Percentiles rank a stretch among this genome's conserved stretches.
Conservation (phyloP, 1,140 invertebrate genomes). For the Drosophila insularis region DNA sequence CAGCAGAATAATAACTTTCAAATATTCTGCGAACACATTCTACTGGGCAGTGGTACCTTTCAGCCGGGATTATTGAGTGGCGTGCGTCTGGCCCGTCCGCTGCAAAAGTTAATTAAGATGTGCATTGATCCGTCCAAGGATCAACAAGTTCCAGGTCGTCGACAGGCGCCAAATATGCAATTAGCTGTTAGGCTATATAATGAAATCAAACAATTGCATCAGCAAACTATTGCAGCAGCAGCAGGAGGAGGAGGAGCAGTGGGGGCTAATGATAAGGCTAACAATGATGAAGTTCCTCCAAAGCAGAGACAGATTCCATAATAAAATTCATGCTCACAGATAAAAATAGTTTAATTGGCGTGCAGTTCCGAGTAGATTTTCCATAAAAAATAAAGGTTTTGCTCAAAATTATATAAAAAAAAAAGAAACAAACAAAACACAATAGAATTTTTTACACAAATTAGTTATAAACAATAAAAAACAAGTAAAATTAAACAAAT, state of each 20-base stretch:
- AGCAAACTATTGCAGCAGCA: slow-evolving; percentile 57
- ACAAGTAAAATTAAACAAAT: background rate
- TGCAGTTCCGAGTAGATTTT: slow-evolving; percentile 6
- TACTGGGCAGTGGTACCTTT: slow-evolving; percentile 58
- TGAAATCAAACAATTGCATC: slow-evolving; percentile 71
- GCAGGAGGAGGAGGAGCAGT: slow-evolving; percentile 31
- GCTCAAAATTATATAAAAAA: slow-evolving; percentile 1
- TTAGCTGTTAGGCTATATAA: slow-evolving; percentile 68
- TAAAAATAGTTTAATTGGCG: slow-evolving; percentile 43
- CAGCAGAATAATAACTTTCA: slow-evolving; percentile 81
- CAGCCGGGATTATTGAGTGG: slow-evolving; percentile 68
- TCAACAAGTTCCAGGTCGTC: slow-evolving; percentile 59
- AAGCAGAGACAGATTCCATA: slow-evolving; percentile 14
- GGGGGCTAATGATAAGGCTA: background rate
- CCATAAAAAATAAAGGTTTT: background rate
- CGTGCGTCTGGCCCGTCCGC: slow-evolving; percentile 46
- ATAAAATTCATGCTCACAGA: slow-evolving; percentile 1
- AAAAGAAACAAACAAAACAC: slow-evolving; percentile 37
- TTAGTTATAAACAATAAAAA: background rate
- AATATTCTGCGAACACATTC: slow-evolving; percentile 71
- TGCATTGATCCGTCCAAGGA: slow-evolving; percentile 69
- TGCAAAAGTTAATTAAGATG: slow-evolving; percentile 63
- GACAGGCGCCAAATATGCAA: slow-evolving; percentile 62
- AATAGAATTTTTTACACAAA: slow-evolving; percentile 5
- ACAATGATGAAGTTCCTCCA: background rate